Conservation (phyloP, 2,113 vertebrate species). For the Oxyruncus cristatus region DNA sequence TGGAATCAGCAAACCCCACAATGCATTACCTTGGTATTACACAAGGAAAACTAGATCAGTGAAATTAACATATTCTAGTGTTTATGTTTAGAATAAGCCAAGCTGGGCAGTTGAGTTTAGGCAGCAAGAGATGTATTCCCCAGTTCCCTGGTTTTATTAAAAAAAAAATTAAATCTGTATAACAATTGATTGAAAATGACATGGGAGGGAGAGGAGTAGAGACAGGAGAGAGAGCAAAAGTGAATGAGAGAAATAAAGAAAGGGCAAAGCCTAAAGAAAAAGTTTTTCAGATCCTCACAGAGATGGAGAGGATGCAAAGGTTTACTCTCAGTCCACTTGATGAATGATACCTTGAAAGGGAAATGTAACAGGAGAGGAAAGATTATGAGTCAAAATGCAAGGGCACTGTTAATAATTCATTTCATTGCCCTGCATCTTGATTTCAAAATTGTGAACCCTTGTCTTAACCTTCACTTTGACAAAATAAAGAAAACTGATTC, state of each 20-base stretch:
- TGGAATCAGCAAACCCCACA: neutral
- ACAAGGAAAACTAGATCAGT: neutral
- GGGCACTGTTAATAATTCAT: slow-evolving; percentile 34
- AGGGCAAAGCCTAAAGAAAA: neutral
- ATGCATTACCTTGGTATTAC: neutral
- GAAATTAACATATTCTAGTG: neutral
- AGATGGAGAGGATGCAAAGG: neutral
- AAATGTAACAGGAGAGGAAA: neutral
- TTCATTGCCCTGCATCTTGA: neutral
- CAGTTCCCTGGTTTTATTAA: neutral
- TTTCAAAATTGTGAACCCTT: slow-evolving; percentile 11
- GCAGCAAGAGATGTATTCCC: neutral
- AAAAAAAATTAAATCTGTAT: neutral
- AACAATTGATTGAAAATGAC: neutral
- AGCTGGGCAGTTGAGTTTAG: neutral
- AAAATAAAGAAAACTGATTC: slow-evolving; percentile 18
- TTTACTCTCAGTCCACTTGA: neutral
- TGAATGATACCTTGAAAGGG: neutral
- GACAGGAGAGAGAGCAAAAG: neutral
- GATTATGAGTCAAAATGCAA: slow-evolving; percentile 15
- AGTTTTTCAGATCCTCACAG: neutral
- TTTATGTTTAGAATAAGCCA: neutral
- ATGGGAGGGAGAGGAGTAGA: neutral
- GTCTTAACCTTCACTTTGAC: slow-evolving; percentile 28
- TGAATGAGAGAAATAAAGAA: neutral